Conservation (phyloP, 2,113 vertebrate species). For the Protomyctophum bolini region DNA sequence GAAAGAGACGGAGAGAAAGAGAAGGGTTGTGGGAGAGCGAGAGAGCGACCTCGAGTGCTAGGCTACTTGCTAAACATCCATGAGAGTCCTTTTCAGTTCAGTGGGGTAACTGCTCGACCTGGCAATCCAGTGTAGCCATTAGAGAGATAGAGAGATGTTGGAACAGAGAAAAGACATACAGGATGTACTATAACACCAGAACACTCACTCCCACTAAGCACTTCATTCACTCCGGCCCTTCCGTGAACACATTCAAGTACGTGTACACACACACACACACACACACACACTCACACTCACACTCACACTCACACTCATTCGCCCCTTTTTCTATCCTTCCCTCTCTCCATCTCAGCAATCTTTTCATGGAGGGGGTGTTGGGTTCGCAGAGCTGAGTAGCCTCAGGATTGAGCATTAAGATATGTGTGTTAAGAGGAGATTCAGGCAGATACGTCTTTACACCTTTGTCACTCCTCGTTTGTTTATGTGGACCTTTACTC, state of each 20-base stretch:
- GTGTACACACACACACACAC: slow-evolving; percentile 33
- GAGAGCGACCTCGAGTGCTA: background rate
- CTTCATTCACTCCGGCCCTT: slow-evolving; percentile 24
- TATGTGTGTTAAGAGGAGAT: slow-evolving; percentile 64
- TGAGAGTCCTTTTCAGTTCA: background rate
- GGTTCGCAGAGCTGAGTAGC: slow-evolving; percentile 57
- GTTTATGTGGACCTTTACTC: slow-evolving; percentile 68
- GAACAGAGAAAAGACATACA: slow-evolving; percentile 17
- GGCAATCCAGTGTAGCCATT: slow-evolving; percentile 7
- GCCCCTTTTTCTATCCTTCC: slow-evolving; percentile 35
- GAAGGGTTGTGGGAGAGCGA: background rate
- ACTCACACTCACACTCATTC: slow-evolving; percentile 28
- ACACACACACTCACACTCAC: slow-evolving; percentile 42
- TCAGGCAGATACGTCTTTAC: slow-evolving; percentile 63
- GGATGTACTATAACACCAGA: slow-evolving; percentile 14
- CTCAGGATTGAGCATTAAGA: slow-evolving; percentile 61
- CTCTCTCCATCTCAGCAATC: slow-evolving; percentile 43
- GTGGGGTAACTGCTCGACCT: background rate
- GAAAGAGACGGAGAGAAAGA: background rate
- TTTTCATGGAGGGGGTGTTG: slow-evolving; percentile 27
- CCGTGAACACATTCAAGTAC: background rate
- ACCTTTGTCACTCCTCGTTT: slow-evolving; percentile 77
- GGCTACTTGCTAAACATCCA: background rate
- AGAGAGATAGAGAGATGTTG: background rate
- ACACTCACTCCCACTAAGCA: slow-evolving; percentile 34